These are phyloP conservation scores for Riptortus pedestris DNA, from an alignment of 1,140 invertebrate species.

Conservation along the genomic window DNA sequence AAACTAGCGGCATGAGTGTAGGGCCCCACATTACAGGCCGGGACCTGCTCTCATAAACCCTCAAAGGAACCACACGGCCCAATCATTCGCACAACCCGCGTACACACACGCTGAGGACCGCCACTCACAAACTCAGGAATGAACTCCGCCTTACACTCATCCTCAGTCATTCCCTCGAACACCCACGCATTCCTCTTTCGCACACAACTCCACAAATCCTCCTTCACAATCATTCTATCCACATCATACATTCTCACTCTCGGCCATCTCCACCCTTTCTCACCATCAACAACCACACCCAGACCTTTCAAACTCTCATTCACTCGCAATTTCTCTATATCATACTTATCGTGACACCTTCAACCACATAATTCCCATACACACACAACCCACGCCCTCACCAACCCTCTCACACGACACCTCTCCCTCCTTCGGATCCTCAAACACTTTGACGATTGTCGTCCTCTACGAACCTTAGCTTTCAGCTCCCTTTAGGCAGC, in stretches of 20 bases:
- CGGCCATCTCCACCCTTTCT: background rate
- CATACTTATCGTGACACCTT: background rate
- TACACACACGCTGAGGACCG: too few species aligned
- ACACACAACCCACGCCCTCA: background rate
- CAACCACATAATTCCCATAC: background rate
- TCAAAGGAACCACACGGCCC: background rate
- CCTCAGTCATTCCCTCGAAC: too few species aligned
- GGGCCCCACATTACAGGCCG: too few species aligned
- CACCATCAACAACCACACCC: too few species aligned
- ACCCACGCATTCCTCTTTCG: too few species aligned
- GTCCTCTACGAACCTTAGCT: background rate
- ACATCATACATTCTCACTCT: background rate
- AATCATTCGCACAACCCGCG: too few species aligned
- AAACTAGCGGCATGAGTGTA: too few species aligned
- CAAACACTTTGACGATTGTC: background rate
- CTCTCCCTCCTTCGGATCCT: background rate
- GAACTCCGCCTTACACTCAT: background rate
- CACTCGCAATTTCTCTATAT: background rate
- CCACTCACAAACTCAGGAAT: too few species aligned
- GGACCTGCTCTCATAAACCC: background rate
- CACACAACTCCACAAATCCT: background rate
- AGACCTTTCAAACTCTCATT: background rate
- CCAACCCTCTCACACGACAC: too few species aligned
- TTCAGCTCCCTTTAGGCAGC: background rate
- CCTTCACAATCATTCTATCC: background rate